Evolutionary conservation across 2,113 vertebrate species (phyloP).

Genomic region (Erythrocercus mccallii): DNA sequence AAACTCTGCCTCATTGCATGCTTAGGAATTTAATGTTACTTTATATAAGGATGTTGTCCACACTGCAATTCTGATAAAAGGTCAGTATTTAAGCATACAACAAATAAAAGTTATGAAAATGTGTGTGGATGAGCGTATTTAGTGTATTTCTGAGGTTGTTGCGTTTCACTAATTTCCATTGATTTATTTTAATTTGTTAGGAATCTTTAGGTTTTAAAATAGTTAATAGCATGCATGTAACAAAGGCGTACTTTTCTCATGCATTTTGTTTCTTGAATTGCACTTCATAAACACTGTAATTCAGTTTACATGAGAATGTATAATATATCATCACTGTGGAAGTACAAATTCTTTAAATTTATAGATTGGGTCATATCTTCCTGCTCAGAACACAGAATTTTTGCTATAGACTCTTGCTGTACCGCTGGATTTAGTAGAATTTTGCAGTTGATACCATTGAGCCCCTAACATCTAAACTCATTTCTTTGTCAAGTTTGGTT

Average conservation of each 20-base stretch:
- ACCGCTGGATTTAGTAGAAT: neutral
- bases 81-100: neutral
- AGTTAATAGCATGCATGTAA: neutral
- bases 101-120: neutral
- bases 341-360: neutral
- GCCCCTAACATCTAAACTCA: neutral
- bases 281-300: neutral
- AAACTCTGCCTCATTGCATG: neutral
- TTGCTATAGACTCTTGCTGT: neutral
- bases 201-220: neutral
- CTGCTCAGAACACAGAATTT: neutral
- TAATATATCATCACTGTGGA: neutral
- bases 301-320: neutral
- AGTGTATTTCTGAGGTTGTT: neutral
- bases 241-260: neutral
- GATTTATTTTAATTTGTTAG: neutral
- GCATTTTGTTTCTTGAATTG: neutral
- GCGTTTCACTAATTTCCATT: neutral
- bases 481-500: neutral
- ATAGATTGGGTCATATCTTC: neutral
- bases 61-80: neutral
- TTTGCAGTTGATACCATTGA: neutral
- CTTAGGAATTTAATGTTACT: neutral
- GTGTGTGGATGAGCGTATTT: neutral
- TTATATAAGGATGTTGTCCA: neutral